Conservation (phyloP, 2,797 vertebrate genomes). For the Aeoliscus strigatus region DNA sequence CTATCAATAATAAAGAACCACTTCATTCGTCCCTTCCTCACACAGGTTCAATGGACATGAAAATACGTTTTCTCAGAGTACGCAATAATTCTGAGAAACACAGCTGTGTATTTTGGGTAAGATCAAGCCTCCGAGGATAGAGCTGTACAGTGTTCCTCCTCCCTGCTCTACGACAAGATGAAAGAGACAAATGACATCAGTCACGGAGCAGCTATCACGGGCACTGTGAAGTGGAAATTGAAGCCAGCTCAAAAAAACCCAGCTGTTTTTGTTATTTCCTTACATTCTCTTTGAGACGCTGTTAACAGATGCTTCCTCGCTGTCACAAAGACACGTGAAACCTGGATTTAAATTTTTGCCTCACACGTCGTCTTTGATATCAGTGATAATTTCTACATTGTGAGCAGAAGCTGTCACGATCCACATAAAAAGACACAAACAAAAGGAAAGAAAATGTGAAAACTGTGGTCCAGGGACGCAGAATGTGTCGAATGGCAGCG, state of each 20-base stretch:
- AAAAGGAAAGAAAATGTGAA: constrained; percentile 9
- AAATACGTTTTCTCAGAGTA: constrained; percentile 55
- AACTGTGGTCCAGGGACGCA: constrained; percentile 13
- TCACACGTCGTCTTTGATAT: constrained; percentile 58
- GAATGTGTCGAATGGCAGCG: constrained; percentile 18
- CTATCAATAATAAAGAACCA: constrained; percentile 72
- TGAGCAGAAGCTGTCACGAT: constrained; percentile 44
- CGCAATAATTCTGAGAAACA: constrained; percentile 53
- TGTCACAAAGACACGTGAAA: constrained; percentile 56
- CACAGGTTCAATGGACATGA: constrained; percentile 56
- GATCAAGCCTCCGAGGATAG: constrained; percentile 55
- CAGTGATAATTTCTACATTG: constrained; percentile 47
- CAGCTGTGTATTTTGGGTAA: constrained; percentile 55
- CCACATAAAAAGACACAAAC: constrained; percentile 40
- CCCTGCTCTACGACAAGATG: constrained; percentile 58
- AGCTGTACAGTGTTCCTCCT: constrained; percentile 43
- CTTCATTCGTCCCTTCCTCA: constrained; percentile 62
- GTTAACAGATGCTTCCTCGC: constrained; percentile 36
- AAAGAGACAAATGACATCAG: constrained; percentile 68
- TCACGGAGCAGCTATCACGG: constrained; percentile 46
- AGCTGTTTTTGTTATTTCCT: constrained; percentile 48
- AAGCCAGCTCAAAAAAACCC: constrained; percentile 36
- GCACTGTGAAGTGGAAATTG: constrained; percentile 69
- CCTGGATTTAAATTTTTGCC: constrained; percentile 55
- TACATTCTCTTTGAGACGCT: constrained; percentile 48